Conservation (phyloP, 2,797 vertebrate species). For the Aldrovandia affinis region DNA sequence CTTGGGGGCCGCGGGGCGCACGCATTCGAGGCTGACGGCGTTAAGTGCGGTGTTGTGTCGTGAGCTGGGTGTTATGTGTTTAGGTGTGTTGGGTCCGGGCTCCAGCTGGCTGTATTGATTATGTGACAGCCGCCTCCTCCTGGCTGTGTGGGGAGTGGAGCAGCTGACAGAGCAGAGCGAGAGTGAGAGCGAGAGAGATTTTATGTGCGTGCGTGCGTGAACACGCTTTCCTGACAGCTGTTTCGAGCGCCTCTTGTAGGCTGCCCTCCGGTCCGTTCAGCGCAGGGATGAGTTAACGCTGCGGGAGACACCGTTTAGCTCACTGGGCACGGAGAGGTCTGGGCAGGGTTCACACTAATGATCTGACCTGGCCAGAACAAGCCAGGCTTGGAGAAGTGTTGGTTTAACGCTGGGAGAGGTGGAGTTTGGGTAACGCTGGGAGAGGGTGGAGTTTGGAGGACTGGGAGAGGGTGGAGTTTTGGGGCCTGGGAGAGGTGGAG, state of each 20-base stretch:
- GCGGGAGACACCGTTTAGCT: neutral
- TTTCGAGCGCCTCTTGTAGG: neutral
- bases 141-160: neutral
- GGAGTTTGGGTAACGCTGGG: neutral
- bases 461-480: neutral
- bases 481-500: neutral
- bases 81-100: neutral
- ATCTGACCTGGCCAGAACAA: neutral
- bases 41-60: neutral
- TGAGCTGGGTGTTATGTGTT: neutral
- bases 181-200: neutral
- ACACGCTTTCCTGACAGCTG: neutral
- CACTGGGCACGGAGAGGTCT: neutral
- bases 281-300: neutral
- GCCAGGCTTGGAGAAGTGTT: neutral
- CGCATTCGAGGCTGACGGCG: neutral
- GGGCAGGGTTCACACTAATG: neutral
- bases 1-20: neutral
- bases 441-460: neutral
- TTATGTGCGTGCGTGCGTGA: neutral
- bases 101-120: conserved; percentile 21
- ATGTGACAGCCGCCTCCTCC: neutral
- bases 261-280: neutral
- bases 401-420: neutral
- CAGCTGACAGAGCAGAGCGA: conserved; percentile 6